Base-by-base conservation (phyloP, 2,888 invertebrate genomes). In the Anoplius nigerrimus region DNA sequence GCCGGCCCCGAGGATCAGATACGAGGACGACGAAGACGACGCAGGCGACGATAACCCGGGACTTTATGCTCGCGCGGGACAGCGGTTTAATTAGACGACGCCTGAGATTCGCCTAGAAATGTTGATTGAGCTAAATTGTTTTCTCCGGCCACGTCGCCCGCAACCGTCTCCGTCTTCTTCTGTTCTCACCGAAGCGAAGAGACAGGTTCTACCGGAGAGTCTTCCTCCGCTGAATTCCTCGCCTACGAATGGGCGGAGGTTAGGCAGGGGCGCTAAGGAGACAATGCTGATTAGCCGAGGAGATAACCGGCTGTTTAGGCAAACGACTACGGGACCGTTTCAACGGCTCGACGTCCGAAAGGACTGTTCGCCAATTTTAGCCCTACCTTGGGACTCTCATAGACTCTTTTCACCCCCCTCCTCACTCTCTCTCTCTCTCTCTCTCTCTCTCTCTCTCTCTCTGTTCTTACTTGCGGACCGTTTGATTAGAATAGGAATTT, bases 81-180 rank as follows among this genome's bases (percentile, higher is more conserved):
- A 81, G 81, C 79, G 84, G 84, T 89, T 88, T 88, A 89, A 89
- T 89, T 89, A 88, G 88, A 88, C 83, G 87, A 82, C 82, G 83
- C 66, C 72, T 54, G 84, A 80, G 86, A 84, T 85, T 87, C 81
- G 83, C 82, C 83, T 84, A 81, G 85, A 87, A 87, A 87, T 87
- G 87, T 87, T 88, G 88, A 89, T 89, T 88, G 88, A 88, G 86
- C 88, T 87, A 89, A 89, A 88, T 89, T 88, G 88, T 88, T 88
- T 87, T 85, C 85, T 76, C 79, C 48, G 72, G 76, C 48, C 13
- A 5, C 18, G 48, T 48, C 16, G 48, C 63, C 45, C 48, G 56
- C 46, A 57, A 59, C 24, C 63, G 61, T 22, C 59, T 27, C 61
- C 24, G 55, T 56, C 69, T 64, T 72, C 72, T 62, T 60, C 64